These are phyloP conservation scores for Gonioctena quinquepunctata DNA, from an alignment of 1,140 invertebrate genomes.

Conservation along the genomic window DNA sequence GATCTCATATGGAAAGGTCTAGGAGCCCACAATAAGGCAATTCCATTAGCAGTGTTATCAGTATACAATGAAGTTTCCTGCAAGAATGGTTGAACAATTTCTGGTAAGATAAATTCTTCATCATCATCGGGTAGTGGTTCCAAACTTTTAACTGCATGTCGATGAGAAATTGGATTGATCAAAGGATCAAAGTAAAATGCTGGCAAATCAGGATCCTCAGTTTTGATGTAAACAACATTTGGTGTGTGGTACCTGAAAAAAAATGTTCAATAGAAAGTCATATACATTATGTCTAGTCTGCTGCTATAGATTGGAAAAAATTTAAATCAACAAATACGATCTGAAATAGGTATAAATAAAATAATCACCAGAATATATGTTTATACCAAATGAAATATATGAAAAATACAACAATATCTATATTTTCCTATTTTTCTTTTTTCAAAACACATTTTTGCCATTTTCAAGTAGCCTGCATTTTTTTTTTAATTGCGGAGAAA, in stretches of 20 bases:
- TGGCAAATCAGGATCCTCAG: conserved; percentile 99
- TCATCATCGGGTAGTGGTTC: conserved; percentile 91
- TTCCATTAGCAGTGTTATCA: conserved; percentile 99
- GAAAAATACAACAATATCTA: too few species aligned
- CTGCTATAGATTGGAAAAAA: too few species aligned
- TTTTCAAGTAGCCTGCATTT: too few species aligned
- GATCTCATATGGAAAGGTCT: conserved; percentile 97
- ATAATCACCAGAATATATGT: too few species aligned
- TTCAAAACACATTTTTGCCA: background rate
- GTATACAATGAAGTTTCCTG: conserved; percentile 95
- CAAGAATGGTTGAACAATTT: conserved; percentile 89
- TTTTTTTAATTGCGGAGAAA: too few species aligned
- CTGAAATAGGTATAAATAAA: too few species aligned
- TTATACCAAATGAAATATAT: too few species aligned
- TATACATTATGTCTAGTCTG: too few species aligned
- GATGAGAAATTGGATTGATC: conserved; percentile 98
- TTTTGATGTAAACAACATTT: conserved; percentile 99
- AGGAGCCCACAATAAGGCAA: conserved; percentile 97
- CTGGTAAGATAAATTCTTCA: conserved; percentile 92
- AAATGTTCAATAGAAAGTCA: background rate
- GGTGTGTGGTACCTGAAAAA: conserved; percentile 93
- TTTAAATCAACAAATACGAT: too few species aligned
- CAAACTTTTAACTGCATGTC: conserved; percentile 82
- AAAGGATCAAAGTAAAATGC: conserved; percentile 99
- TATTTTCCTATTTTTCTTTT: too few species aligned